Percentiles rank a stretch among this genome's conserved stretches.
These are phyloP conservation scores for Bruchidius siliquastri DNA, from an alignment of 2,888 invertebrate species.

Conservation along the genomic window DNA sequence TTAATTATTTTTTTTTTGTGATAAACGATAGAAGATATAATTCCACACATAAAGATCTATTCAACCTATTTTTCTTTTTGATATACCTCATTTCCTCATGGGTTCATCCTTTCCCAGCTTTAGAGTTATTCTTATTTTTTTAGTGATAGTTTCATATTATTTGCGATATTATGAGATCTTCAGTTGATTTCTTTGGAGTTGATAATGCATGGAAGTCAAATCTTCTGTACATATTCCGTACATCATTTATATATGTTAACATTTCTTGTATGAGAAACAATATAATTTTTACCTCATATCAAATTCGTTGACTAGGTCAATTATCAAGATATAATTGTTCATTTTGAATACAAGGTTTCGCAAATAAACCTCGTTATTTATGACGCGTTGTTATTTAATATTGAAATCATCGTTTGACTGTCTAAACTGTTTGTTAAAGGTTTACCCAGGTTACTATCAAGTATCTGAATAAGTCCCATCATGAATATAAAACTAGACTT, in stretches of 20 bases:
- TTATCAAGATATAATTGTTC: too few species aligned
- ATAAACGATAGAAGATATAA: conserved; percentile 1
- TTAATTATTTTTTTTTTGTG: too few species aligned
- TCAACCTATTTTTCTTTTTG: not conserved
- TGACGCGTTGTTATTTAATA: too few species aligned
- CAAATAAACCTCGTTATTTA: too few species aligned
- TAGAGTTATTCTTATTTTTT: conserved; percentile 5
- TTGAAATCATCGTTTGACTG: too few species aligned
- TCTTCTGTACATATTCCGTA: conserved; percentile 7
- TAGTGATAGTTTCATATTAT: conserved; percentile 4
- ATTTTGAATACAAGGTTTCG: too few species aligned
- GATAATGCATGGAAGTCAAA: conserved; percentile 40
- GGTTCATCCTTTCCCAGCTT: not conserved
- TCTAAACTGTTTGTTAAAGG: too few species aligned
- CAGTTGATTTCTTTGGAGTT: conserved; percentile 12
- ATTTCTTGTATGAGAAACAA: conserved; percentile 10
- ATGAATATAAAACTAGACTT: too few species aligned
- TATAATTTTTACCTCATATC: too few species aligned
- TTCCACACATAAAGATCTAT: not conserved
- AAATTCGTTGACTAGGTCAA: not conserved
- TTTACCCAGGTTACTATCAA: too few species aligned
- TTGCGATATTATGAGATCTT: conserved; percentile 13
- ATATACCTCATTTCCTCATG: not conserved
- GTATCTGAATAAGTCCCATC: too few species aligned
- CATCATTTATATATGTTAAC: conserved; percentile 11